Base-by-base conservation (phyloP, 2,113 vertebrate genomes). In the Rhabdomys dilectus region DNA sequence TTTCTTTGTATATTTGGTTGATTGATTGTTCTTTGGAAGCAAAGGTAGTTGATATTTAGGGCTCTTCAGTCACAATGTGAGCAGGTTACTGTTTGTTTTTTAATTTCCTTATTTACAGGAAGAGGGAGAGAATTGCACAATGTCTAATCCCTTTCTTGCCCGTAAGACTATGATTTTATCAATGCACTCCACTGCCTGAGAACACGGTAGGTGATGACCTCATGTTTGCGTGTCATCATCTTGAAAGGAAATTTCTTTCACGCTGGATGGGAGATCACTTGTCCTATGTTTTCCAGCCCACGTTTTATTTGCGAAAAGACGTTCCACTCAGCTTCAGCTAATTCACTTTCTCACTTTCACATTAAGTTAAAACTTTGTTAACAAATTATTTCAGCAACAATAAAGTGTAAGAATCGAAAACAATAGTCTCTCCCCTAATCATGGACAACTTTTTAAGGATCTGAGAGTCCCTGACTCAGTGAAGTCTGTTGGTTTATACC, bases 351-450 rank as follows among this genome's bases (percentile, higher is more conserved):
- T 85, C 26, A n/a, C 13, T n/a, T 66, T 87, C 66, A 68, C 26
- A 29, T 62, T 77, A 96, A 91, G 68, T 85, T 75, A 84, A 89
- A 78, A 76, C 29, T 70, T 94, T 91, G 19, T 93, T 62, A 96
- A 19, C 24, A 93, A 89, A 94, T 93, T 36, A 72, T 51, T 76
- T 90, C 53, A 89, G 39, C 11, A 78, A 22, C 7, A 82, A 80
- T n/a, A 82, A 68, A 84, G 36, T 45, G 17, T 91, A 84, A 66
- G 34, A 95, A 89, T 51, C 8, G 42, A 45, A 4, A 19, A 42
- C 8, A 88, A 45, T 11, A 48, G 24, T 9, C 78, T 91, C 7
- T 77, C 17, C 7, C 1, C 3, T n/a, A 0, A 42, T 78, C 39
- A 88, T 24, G 75, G 45, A 39, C 53, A 77, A 48, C n/a, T 81